Evolutionary conservation across 2,888 invertebrate genomes (phyloP).

Genomic region (Sepiola atlantica): DNA sequence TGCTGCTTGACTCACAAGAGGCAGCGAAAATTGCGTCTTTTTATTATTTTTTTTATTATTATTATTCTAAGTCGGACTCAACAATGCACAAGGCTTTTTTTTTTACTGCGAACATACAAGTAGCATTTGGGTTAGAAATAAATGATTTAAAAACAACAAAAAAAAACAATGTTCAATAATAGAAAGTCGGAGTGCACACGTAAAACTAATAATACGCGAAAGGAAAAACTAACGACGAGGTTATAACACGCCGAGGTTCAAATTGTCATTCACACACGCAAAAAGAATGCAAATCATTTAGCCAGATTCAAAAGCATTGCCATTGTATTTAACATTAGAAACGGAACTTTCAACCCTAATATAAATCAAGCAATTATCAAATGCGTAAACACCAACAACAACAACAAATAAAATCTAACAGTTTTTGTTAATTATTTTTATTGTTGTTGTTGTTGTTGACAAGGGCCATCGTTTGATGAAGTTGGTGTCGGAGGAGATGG

Average conservation of each 20-base stretch:
- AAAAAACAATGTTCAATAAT: neutral
- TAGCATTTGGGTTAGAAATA: neutral
- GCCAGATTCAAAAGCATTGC: neutral
- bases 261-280: neutral
- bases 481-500: neutral
- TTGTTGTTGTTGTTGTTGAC: too few species aligned
- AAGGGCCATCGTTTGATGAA: neutral
- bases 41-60: too few species aligned
- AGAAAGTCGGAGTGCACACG: neutral
- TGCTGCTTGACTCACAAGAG: neutral
- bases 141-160: neutral
- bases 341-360: neutral
- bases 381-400: neutral
- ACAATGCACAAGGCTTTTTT: too few species aligned
- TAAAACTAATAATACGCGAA: constrained; percentile 1
- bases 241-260: neutral
- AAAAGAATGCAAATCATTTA: neutral
- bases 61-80: too few species aligned
- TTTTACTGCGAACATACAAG: neutral
- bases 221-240: neutral
- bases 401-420: neutral
- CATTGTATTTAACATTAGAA: neutral
- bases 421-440: neutral
- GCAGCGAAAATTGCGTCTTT: neutral
- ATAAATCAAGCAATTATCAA: neutral